Evolutionary conservation across 2,888 invertebrate genomes (phyloP).

Genomic region (Andrena flavipes): DNA sequence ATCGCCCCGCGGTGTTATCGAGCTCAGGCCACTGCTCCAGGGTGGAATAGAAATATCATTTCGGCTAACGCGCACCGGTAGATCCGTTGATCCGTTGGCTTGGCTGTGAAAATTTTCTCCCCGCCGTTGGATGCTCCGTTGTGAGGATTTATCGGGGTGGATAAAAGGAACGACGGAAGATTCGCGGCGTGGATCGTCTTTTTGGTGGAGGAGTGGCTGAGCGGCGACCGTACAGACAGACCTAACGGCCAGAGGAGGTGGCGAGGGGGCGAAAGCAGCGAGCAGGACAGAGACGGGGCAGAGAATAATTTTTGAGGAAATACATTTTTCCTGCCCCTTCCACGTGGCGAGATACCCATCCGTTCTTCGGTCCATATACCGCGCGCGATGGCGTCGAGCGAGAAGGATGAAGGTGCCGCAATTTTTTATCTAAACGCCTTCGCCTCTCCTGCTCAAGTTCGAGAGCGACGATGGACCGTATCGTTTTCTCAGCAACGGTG

Average conservation of each 20-base stretch:
- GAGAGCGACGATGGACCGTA: constrained; percentile 64
- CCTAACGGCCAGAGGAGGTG: constrained; percentile 10
- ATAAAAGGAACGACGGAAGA: constrained; percentile 67
- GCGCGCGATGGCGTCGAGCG: constrained; percentile 55
- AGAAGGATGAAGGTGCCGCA: constrained; percentile 71
- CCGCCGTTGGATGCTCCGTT: constrained; percentile 46
- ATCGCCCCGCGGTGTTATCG: constrained; percentile 48
- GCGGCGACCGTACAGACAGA: constrained; percentile 30
- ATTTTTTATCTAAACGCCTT: constrained; percentile 78
- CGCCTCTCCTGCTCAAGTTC: constrained; percentile 60
- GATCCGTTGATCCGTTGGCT: constrained; percentile 68
- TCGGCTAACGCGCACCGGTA: constrained; percentile 49
- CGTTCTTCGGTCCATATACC: constrained; percentile 76
- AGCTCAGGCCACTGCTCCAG: not conserved
- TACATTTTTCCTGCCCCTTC: constrained; percentile 72
- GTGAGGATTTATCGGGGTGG: constrained; percentile 69
- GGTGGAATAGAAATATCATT: constrained; percentile 69
- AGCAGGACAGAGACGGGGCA: constrained; percentile 14
- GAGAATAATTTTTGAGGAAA: constrained; percentile 78
- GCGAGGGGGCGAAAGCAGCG: not conserved
- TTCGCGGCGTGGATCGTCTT: constrained; percentile 60
- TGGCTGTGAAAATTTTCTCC: constrained; percentile 68
- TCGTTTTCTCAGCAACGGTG: constrained; percentile 36
- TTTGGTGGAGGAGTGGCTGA: constrained; percentile 44
- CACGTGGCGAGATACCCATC: constrained; percentile 71